These are phyloP conservation scores for Onychomys leucogaster DNA, from an alignment of 2,797 vertebrate genomes.

Conservation along the genomic window DNA sequence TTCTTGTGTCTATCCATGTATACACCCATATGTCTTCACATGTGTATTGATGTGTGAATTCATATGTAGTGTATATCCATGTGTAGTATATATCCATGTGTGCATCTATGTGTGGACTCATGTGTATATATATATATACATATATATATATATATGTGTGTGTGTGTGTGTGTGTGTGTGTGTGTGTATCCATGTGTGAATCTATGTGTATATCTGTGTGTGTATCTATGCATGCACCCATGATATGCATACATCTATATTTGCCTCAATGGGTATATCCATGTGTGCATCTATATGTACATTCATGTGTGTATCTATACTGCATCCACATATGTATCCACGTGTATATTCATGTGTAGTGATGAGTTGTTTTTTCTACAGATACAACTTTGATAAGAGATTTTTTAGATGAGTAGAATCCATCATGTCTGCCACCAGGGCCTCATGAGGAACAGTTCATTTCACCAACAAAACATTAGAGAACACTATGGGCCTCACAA, in stretches of 20 bases:
- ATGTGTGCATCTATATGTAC: neutral
- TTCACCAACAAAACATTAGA: neutral
- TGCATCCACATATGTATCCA: too few species aligned
- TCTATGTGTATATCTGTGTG: neutral
- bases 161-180: too few species aligned
- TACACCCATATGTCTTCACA: neutral
- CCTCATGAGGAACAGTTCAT: neutral
- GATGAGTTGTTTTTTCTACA: neutral
- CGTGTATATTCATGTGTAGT: neutral
- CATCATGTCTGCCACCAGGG: neutral
- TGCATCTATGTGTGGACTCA: neutral
- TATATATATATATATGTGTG: too few species aligned
- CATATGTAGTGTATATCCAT: neutral
- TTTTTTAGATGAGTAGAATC: neutral
- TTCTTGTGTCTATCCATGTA: neutral
- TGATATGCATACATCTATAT: rapidly evolving
- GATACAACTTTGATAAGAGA: neutral
- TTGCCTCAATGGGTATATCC: neutral
- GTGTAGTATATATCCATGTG: neutral
- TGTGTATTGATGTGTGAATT: neutral
- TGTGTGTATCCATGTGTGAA: neutral
- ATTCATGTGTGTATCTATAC: neutral
- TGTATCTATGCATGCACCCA: too few species aligned
- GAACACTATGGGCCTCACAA: neutral
- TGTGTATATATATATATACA: too few species aligned